Base-by-base conservation (phyloP, 2,888 invertebrate species). In the Acronicta aceris region DNA sequence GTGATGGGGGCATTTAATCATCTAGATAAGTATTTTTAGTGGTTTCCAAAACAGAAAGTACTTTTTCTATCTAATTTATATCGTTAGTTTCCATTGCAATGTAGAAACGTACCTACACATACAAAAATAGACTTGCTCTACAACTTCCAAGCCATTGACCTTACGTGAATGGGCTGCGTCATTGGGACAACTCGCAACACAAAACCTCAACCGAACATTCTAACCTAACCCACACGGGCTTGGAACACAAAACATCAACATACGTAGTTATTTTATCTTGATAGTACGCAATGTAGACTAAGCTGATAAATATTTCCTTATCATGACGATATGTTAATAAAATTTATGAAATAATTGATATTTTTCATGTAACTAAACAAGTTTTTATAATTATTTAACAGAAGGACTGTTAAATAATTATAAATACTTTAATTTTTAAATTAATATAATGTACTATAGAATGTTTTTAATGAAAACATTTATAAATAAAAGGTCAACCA, bases 131-230 rank as follows among this genome's bases (percentile, higher is more conserved):
- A 60, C 54, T 58, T 25, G 61, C 51, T 59, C 46, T 45, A 65
- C 68, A 41, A 67, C 52, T 52, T 41, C 46, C 51, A 17, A 61
- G 72, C 43, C 64, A 71, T 71, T 74, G 74, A 83, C 80, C 81
- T 76, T 77, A 58, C 58, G 53, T 67, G 59, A 67, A 72, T 63
- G 61, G 42, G 60, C 57, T 53, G 60, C 75, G 74, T 79, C 75
- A 81, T 80, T 76, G 65, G 58, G 59, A 68, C 72, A 60, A 69
- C 79, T 89, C 67, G 87, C 74, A 85, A 90, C 92, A 87, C 91
- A 83, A 90, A 84, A 91, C 92, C 88, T 89, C 87, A 68, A 81
- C 82, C 27, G 40, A 71, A 63, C 56, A 54, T 61, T 65, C 42
- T 59, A 51, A 55, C 21, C 46, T 4, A 30, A 49, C 43, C 43